Evolutionary conservation across 37 sponge, comb jelly and placozoan genomes (phyloP).

Genomic region (Diacarnus erythraeanus): DNA sequence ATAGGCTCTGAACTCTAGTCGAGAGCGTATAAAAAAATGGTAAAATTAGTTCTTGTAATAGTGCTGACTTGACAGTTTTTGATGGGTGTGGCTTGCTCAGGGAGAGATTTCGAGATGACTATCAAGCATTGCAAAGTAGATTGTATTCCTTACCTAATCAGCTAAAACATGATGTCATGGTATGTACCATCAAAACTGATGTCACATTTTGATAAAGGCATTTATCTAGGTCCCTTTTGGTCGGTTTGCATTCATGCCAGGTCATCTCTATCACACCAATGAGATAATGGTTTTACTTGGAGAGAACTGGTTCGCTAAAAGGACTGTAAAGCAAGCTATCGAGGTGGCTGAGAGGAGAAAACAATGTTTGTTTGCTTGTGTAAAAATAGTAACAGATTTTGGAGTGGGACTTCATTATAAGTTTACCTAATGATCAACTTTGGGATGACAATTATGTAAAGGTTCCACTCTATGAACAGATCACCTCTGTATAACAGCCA

Average conservation of each 20-base stretch:
- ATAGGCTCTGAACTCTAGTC: constrained; percentile 23
- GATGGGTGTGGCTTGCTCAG: too few species aligned
- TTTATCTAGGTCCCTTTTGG: constrained; percentile 84
- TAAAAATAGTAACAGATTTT: too few species aligned
- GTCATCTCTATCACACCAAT: constrained; percentile 87
- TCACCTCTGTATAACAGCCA: too few species aligned
- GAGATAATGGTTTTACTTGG: constrained; percentile 87
- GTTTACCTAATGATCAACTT: too few species aligned
- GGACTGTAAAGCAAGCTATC: constrained; percentile 70
- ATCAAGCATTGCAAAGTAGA: constrained; percentile 63
- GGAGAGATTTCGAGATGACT: constrained; percentile 76
- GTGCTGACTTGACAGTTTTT: too few species aligned
- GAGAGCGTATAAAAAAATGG: constrained; percentile 40
- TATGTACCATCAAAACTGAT: background rate
- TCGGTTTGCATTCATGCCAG: constrained; percentile 79
- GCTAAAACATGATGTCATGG: constrained; percentile 84
- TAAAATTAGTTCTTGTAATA: background rate
- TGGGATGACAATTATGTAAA: too few species aligned
- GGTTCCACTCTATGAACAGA: too few species aligned
- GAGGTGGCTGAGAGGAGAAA: constrained; percentile 75
- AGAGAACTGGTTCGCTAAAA: constrained; percentile 92
- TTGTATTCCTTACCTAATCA: constrained; percentile 67
- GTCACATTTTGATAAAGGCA: background rate
- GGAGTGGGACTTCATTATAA: too few species aligned
- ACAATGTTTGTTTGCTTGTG: constrained; percentile 45